Percentiles rank a stretch among this genome's conserved stretches.
These are phyloP conservation scores for Metallyticus violacea DNA, from an alignment of 2,888 invertebrate species.

Conservation along the genomic window DNA sequence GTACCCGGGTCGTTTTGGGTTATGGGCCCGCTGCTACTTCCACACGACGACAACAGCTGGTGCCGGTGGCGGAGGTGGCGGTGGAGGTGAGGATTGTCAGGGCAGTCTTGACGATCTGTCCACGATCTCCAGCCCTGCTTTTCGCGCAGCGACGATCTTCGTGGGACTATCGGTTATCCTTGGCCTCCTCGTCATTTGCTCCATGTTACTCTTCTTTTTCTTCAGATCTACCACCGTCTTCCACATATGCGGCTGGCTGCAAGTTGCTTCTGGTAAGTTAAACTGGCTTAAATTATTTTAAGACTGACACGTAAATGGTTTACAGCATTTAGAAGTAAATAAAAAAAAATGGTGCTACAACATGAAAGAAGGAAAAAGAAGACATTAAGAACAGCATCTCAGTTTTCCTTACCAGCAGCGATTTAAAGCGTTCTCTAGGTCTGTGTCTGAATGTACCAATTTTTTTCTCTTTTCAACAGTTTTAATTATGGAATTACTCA, in stretches of 20 bases:
- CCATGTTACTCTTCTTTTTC: conserved; percentile 89
- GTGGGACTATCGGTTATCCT: conserved; percentile 82
- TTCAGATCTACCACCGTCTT: conserved; percentile 89
- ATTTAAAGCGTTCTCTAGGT: no score
- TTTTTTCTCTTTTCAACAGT: no score
- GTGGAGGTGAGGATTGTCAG: conserved; percentile 66
- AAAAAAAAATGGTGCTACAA: no score
- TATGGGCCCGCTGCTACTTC: conserved; percentile 83
- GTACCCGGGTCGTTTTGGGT: conserved; percentile 86
- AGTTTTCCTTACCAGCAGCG: no score
- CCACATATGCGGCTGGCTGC: conserved; percentile 92
- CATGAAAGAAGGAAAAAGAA: no score
- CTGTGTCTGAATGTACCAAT: no score
- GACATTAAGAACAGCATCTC: no score
- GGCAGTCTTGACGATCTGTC: conserved; percentile 81
- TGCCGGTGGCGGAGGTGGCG: conserved; percentile 34
- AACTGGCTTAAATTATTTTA: not conserved
- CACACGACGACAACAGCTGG: conserved; percentile 34
- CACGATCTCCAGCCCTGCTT: conserved; percentile 78
- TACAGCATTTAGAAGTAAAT: no score
- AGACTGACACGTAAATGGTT: not conserved
- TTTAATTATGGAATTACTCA: no score
- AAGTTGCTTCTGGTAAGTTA: conserved; percentile 86
- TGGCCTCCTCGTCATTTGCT: conserved; percentile 81
- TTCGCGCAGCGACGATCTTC: conserved; percentile 82